Evolutionary conservation across 2,113 vertebrate genomes (phyloP).

Genomic region (Monarcha castaneiventris): DNA sequence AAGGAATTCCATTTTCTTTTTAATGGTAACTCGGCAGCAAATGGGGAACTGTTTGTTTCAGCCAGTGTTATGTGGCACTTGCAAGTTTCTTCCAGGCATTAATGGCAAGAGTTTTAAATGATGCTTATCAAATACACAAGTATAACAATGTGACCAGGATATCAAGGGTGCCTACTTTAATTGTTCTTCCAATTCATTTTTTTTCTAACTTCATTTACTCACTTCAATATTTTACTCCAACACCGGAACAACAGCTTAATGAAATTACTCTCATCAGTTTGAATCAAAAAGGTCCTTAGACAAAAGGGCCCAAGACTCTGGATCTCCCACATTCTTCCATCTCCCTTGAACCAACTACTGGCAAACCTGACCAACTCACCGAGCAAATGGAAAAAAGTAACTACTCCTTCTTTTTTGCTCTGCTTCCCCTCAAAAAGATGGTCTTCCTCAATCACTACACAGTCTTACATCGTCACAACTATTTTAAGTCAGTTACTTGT

Average conservation of each 20-base stretch:
- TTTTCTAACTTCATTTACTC: neutral
- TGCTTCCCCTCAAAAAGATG: neutral
- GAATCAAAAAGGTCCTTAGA: neutral
- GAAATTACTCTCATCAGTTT: neutral
- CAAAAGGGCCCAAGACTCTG: neutral
- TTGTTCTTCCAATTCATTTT: neutral
- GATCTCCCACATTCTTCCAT: neutral
- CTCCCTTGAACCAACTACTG: neutral
- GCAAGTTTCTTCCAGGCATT: neutral
- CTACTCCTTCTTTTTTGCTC: neutral
- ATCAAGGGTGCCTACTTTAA: neutral
- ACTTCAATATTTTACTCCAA: neutral
- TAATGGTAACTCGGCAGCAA: neutral
- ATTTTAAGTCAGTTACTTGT: neutral
- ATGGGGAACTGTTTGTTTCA: neutral
- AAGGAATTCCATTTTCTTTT: constrained; percentile 15
- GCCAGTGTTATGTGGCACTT: neutral
- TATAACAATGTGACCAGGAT: neutral
- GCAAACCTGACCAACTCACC: neutral
- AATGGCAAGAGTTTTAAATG: constrained; percentile 25
- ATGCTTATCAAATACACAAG: neutral
- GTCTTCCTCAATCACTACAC: neutral
- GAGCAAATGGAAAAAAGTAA: neutral
- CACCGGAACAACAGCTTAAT: neutral
- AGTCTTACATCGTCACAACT: neutral